These are phyloP conservation scores for Lontra canadensis DNA, from an alignment of 2,113 vertebrate genomes.

Conservation along the genomic window DNA sequence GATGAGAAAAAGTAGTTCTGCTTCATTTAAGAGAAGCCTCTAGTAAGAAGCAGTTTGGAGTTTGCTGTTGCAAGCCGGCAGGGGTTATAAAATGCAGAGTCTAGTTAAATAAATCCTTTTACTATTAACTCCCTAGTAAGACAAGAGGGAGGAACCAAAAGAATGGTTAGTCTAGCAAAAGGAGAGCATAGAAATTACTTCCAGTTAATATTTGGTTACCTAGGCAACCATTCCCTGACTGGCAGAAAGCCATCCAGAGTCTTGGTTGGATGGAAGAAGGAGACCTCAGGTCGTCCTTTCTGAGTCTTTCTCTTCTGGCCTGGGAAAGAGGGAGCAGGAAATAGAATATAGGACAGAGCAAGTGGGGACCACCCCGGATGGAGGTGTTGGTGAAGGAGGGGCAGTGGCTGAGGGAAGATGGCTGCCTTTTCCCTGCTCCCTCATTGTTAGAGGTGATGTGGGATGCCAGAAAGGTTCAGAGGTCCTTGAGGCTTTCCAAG, in stretches of 20 bases:
- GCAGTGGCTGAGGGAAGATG: too few species aligned
- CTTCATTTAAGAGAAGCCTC: conserved; percentile 74
- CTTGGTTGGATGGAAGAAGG: conserved; percentile 10
- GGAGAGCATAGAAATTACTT: conserved; percentile 21
- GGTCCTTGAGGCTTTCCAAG: neutral
- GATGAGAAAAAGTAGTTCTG: conserved; percentile 68
- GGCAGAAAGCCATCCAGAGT: conserved; percentile 14
- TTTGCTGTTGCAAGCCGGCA: conserved; percentile 50
- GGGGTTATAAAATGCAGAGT: conserved; percentile 66
- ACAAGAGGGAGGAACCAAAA: conserved; percentile 40
- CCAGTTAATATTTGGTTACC: conserved; percentile 46
- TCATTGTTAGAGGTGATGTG: neutral
- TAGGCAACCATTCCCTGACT: conserved; percentile 15
- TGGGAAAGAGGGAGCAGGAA: neutral
- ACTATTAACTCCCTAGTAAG: conserved; percentile 62
- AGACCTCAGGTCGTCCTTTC: neutral
- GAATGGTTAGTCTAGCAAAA: conserved; percentile 12
- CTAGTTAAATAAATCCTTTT: conserved; percentile 74
- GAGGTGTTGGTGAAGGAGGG: neutral
- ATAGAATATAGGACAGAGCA: neutral
- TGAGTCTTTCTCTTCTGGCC: neutral
- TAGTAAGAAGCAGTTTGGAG: conserved; percentile 65
- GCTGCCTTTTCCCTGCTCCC: neutral
- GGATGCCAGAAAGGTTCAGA: neutral
- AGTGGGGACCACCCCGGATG: neutral